Evolutionary conservation across 1,140 invertebrate genomes (phyloP), one percentile per base, ranked within the genome.

Genomic region (Uloborus diversus): DNA sequence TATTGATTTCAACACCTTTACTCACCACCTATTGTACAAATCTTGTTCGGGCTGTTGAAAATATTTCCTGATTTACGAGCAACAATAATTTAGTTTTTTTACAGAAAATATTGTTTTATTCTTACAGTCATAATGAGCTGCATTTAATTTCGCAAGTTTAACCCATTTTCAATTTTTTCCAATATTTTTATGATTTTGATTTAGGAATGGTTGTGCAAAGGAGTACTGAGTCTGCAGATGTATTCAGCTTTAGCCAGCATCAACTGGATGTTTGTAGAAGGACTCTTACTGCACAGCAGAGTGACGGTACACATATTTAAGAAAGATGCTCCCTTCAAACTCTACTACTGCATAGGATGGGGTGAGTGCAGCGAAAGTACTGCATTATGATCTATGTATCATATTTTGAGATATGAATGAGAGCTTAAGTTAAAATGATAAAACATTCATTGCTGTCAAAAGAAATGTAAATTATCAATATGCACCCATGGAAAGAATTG

Each of bases 181-280:
- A n/a, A n/a, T n/a, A n/a, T n/a, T n/a, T n/a, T n/a, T n/a, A n/a
- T n/a, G n/a, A n/a, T n/a, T n/a, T n/a, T n/a, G n/a, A n/a, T n/a
- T n/a, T n/a, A 53, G 87, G 85, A 88, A 84, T 87, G 85, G 86
- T 70, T 89, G 9, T 90, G 89, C 81, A 89, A 88, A 82, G 62
- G 83, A 0, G 80, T 89, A 4, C 81, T 89, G 49, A 84, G 85
- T 14, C 47, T 89, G 1, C 86, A 87, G 80, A 86, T 89, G 84
- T 90, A 89, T 80, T 84, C 87, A 3, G 85, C 86, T 23, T 82
- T 88, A 30, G 85, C 89, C n/a, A n/a, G n/a, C n/a, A n/a, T n/a
- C n/a, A n/a, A n/a, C n/a, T n/a, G n/a, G n/a, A n/a, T n/a, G n/a
- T 89, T 90, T 82, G 86, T 89, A 4, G 89, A 90, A 82, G 89